These are phyloP conservation scores for Myotis davidii DNA, from an alignment of 2,113 vertebrate species.

Conservation along the genomic window DNA sequence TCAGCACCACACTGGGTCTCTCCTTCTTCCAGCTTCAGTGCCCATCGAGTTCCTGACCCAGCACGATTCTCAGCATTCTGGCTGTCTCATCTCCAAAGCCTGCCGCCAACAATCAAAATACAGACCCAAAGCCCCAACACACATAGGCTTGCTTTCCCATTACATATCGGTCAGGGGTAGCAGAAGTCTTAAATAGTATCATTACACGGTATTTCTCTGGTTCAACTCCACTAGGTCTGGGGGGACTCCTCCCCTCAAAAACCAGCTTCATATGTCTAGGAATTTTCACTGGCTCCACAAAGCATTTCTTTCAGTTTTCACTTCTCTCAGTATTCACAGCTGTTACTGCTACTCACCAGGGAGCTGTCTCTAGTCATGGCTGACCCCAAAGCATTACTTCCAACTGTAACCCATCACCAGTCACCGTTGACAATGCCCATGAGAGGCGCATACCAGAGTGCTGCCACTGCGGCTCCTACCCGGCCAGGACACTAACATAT, in stretches of 20 bases:
- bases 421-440: not conserved
- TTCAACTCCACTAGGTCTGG: not conserved
- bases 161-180: not conserved
- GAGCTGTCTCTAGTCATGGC: not conserved
- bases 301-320: not conserved
- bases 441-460: not conserved
- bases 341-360: not conserved
- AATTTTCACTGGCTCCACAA: not conserved
- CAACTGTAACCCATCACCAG: not conserved
- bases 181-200: not conserved
- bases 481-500: not conserved
- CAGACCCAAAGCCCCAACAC: not conserved
- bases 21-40: not conserved
- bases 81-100: not conserved
- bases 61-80: not conserved
- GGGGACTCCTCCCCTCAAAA: not conserved
- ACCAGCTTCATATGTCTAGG: not conserved
- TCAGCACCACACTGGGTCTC: not conserved
- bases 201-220: not conserved
- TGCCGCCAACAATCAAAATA: not conserved
- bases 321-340: not conserved
- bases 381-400: not conserved
- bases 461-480: fast-evolving
- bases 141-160: not conserved
- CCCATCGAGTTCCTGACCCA: not conserved